A percentile compares a stretch with the other conserved stretches of the same genome.
These are phyloP conservation scores for Aldabrachelys gigantea DNA, from an alignment of 2,113 vertebrate species.

Conservation along the genomic window DNA sequence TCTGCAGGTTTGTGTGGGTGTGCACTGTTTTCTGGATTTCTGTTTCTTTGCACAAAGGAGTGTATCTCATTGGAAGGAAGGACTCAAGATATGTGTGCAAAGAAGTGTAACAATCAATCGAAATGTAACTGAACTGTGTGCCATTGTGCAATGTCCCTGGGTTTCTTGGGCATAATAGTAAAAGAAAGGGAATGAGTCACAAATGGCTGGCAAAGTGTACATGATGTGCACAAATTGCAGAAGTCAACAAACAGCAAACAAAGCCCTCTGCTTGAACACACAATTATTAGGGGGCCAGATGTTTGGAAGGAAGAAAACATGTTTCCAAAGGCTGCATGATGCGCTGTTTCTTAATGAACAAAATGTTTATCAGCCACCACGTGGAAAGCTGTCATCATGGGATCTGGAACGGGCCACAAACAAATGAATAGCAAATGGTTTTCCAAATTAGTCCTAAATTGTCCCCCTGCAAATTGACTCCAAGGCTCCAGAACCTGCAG, in stretches of 20 bases:
- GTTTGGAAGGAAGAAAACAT: background rate
- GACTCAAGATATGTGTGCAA: fast-evolving
- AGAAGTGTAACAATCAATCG: fast-evolving
- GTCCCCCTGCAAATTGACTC: background rate
- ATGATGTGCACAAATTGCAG: fast-evolving
- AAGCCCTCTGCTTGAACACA: background rate
- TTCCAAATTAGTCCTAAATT: background rate
- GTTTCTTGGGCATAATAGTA: fast-evolving
- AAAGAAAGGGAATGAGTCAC: background rate
- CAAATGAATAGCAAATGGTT: background rate
- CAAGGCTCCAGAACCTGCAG: fast-evolving
- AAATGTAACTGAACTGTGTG: background rate
- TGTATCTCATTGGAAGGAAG: fast-evolving
- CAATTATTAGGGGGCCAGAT: background rate
- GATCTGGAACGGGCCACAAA: background rate
- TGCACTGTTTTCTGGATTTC: fast-evolving
- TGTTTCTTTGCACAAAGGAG: fast-evolving
- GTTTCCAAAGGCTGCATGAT: background rate
- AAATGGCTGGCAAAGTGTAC: background rate
- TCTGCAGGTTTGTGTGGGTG: fast-evolving
- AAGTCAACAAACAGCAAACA: background rate
- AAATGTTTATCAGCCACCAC: background rate
- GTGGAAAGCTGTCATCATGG: background rate
- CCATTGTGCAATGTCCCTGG: background rate
- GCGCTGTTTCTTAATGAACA: background rate